Evolutionary conservation across 2,888 invertebrate genomes (phyloP), one percentile per base, ranked within the genome.

Genomic region (Branchellion lobata): DNA sequence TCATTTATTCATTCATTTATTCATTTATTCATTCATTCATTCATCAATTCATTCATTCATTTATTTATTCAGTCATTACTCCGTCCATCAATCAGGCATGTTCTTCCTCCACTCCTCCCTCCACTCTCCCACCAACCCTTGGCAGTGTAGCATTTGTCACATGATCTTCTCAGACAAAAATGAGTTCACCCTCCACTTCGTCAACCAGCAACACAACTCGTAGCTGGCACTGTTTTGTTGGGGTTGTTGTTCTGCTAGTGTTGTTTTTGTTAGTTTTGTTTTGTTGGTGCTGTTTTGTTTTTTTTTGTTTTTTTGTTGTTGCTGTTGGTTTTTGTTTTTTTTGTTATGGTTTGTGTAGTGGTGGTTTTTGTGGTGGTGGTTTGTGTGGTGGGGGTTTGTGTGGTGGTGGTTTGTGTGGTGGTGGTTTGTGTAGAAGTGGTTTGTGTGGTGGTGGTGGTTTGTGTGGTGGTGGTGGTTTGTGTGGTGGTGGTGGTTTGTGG

Each of bases 71-170:
- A 5, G 5, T 14, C 40, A 5, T 40, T 14, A 5, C 14, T 14
- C 14, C 14, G 5, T 40, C 40, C 40, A 40, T 40, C 40, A 5
- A 40, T 24, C 61, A 57, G 85, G 85, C 36, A 83, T 85, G 83
- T 85, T 83, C 80, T 85, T 85, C 80, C 82, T 85, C 53, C 85
- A 85, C 82, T 84, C 84, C 74, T 85, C 85, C 5, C 82, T 85
- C 69, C 85, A 85, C 61, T 84, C 85, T 5, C 80, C 83, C 18
- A 81, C 82, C 65, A 84, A 83, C 75, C 85, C 85, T 0, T 85
- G 85, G 85, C 84, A 85, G 78, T 85, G 85, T 73, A 81, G 81
- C 72, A 85, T 85, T 74, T 85, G 85, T 79, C 84, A 85, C 80
- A 85, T 84, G 76, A 80, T 84, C 51, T 85, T 85, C 81, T 80